Conservation (phyloP, 2,113 vertebrate genomes). For the Rutilus rutilus region DNA sequence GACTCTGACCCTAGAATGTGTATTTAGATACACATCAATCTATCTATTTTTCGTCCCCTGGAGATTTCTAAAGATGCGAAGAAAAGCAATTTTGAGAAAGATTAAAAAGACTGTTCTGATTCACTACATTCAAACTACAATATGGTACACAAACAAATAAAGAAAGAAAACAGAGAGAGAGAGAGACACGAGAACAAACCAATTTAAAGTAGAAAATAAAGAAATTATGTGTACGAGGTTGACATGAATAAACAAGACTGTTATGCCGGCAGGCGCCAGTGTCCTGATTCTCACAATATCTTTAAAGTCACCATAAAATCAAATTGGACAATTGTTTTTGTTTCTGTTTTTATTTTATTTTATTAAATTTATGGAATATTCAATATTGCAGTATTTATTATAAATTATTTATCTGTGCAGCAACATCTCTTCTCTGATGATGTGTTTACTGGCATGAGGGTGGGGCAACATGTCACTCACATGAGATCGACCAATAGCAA, state of each 20-base stretch:
- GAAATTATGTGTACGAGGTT: background rate
- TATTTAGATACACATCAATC: too few species aligned
- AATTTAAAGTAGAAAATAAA: background rate
- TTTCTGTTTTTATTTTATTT: too few species aligned
- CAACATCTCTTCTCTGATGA: too few species aligned
- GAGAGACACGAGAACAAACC: background rate
- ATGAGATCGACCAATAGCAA: too few species aligned
- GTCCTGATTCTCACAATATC: background rate
- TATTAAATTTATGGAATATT: too few species aligned
- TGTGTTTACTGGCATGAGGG: too few species aligned
- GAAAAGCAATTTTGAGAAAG: conserved; percentile 9
- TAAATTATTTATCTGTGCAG: too few species aligned
- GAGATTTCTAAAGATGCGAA: conserved; percentile 18
- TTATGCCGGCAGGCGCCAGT: background rate
- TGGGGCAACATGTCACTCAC: too few species aligned
- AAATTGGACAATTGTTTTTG: too few species aligned
- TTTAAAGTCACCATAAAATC: too few species aligned
- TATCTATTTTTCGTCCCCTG: background rate
- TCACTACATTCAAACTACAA: conserved; percentile 9
- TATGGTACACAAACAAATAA: conserved; percentile 15
- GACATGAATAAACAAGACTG: background rate
- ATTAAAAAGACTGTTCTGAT: conserved; percentile 13
- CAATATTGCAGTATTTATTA: too few species aligned
- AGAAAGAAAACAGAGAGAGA: background rate
- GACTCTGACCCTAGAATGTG: conserved; percentile 37